phyloP scores from a whole-genome alignment of 2,888 invertebrate species.

The Spilosoma lubricipeda region DNA sequence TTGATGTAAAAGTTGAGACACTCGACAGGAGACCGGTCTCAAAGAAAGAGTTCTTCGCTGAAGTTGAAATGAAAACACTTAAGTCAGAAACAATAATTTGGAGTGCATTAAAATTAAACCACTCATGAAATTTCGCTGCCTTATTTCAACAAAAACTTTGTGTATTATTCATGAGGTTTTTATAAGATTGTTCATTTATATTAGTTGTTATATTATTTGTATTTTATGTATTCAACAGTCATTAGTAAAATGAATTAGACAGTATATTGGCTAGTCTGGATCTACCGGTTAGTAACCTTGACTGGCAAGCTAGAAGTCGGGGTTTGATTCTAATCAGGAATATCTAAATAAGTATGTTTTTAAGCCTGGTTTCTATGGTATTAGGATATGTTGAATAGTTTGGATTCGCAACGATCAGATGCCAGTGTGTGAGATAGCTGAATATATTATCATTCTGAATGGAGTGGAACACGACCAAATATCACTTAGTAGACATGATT shows the following conservation, averaged over 20 bases:
- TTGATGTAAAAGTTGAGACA: slow-evolving; percentile 24
- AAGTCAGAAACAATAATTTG: slow-evolving; percentile 43
- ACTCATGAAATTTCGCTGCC: slow-evolving; percentile 31
- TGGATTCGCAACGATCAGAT: no score
- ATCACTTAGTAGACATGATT: not conserved
- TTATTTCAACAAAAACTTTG: slow-evolving; percentile 17
- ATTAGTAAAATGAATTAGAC: not conserved
- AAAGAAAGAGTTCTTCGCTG: slow-evolving; percentile 28
- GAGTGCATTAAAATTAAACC: slow-evolving; percentile 53
- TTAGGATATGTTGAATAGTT: no score
- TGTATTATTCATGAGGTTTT: not conserved
- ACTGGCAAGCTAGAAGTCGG: no score
- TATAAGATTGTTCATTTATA: not conserved
- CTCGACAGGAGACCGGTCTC: slow-evolving; percentile 35
- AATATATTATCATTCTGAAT: no score
- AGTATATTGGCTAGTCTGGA: not conserved
- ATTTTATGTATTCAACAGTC: not conserved
- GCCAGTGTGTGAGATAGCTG: no score
- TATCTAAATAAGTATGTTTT: no score
- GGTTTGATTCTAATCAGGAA: no score
- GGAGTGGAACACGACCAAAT: no score
- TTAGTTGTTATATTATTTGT: not conserved
- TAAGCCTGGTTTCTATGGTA: no score
- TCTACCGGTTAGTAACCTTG: no score
- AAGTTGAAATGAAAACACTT: slow-evolving; percentile 40